Evolutionary conservation across 2,797 vertebrate species (phyloP), one percentile per base, ranked within the genome.

Genomic region (Agapornis canus): DNA sequence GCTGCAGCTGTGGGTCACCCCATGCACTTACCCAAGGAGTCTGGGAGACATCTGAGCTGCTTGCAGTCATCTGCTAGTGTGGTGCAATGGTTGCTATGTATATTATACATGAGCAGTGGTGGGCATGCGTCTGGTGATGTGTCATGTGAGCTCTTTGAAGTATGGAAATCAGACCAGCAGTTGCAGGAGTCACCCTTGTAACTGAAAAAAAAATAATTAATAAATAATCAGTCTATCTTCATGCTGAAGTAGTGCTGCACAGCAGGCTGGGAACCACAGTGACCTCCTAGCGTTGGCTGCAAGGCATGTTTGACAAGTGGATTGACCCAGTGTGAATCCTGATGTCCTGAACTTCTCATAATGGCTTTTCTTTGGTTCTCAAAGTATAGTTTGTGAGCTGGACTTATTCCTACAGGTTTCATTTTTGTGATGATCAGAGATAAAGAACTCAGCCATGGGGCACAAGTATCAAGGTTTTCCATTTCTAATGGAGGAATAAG

Each of bases 71-170:
- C 66, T 9, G 35, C 8, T 52, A 10, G 18, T 8, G 2, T 1
- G 35, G n/a, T 31, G 47, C 51, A 51, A 5, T 32, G 16, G 27
- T 42, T 76, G 27, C 39, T 76, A 3, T 35, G 23, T 15, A 1
- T 16, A 7, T 11, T 26, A 19, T 9, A 39, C 19, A 25, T 1
- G 25, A 61, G 48, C 43, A 75, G 52, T 0, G 1, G 27, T 0
- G 0, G 43, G 29, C 57, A 35, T 4, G 7, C 10, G 23, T 52
- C 79, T 91, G 72, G 32, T 42, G 65, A 63, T 27, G 4, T n/a
- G 25, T 59, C 63, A 51, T 6, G 39, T 23, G 59, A 94, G 27
- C 77, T 69, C 79, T 90, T 81, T 78, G 54, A 95, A 88, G 61
- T 51, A 40, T 0, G 0, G 79, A 75, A 94, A 79, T 86, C 49